Percentiles rank a stretch among this genome's conserved stretches.
Evolutionary conservation across 2,797 vertebrate genomes (phyloP).

Genomic region (Harpagifer antarcticus): DNA sequence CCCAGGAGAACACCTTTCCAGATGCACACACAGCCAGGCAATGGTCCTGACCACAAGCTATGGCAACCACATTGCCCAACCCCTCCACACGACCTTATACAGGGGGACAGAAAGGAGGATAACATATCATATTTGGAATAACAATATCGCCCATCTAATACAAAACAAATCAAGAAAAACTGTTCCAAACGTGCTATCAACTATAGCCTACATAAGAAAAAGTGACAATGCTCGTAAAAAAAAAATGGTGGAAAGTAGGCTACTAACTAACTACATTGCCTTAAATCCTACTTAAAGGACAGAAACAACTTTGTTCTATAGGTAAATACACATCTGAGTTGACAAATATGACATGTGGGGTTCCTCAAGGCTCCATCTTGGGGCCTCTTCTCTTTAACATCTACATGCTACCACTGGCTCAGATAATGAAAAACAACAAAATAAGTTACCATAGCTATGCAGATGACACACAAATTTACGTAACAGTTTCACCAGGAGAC

Average conservation of each 20-base stretch:
- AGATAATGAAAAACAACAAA: no score
- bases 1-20: conserved; percentile 87
- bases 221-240: background rate
- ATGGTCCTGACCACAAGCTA: conserved; percentile 88
- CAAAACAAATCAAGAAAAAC: background rate
- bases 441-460: no score
- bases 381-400: no score
- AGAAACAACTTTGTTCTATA: no score
- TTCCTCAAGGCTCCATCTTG: no score
- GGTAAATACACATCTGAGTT: no score
- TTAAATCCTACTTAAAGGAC: no score
- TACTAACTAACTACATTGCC: background rate
- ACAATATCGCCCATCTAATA: background rate
- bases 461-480: no score
- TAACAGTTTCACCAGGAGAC: no score
- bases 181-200: background rate
- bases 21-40: conserved; percentile 79
- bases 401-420: no score
- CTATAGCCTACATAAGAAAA: background rate
- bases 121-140: background rate
- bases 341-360: no score
- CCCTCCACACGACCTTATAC: conserved; percentile 62
- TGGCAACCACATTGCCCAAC: conserved; percentile 41
- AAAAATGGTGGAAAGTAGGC: background rate
- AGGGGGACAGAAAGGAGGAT: background rate